Evolutionary conservation across 2,888 invertebrate species (phyloP), one percentile per base, ranked within the genome.

Genomic region (Mesorhabditis belari): DNA sequence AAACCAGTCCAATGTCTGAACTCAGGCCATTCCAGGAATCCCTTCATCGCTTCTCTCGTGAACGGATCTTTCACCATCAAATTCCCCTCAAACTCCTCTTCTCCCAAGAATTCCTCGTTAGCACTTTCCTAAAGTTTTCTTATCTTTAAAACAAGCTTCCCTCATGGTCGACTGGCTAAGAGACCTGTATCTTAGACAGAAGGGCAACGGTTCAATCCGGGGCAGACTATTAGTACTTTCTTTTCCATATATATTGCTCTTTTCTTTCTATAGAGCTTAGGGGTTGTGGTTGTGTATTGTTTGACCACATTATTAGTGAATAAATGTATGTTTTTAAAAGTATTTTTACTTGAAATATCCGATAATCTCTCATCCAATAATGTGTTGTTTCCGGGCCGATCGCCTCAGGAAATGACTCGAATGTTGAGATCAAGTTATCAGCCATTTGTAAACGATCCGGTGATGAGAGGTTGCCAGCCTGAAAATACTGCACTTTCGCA

Each of bases 1-100:
- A 77, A 77, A 19, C 74, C 77, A 60, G 73, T 70, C 74, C 76
- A 76, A 60, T 77, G 74, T 17, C 71, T 67, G 60, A 75, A 77
- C 59, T 77, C 77, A 5, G 77, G 77, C 77, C 77, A 77, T 19
- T 65, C 57, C n/a, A 77, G 63, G 64, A 77, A 77, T 6, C 65
- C 66, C 3, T 62, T 58, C 73, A 77, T 71, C n/a, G 69, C 61
- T 3, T 44, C 55, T 55, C 67, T 63, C 17, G 64, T 66, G 64
- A 67, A 70, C 9, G 63, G 54, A 25, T 67, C 60, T 21, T 49
- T 51, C 19, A 49, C n/a, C n/a, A n/a, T n/a, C n/a, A n/a, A n/a
- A n/a, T n/a, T n/a, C n/a, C n/a, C n/a, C n/a, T 55, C 62, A 44
- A 53, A 64, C 9, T 60, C 62, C 17, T 65, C 66, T 35, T 60